Base-by-base conservation (phyloP, 1,140 invertebrate species). In the Tribolium madens region DNA sequence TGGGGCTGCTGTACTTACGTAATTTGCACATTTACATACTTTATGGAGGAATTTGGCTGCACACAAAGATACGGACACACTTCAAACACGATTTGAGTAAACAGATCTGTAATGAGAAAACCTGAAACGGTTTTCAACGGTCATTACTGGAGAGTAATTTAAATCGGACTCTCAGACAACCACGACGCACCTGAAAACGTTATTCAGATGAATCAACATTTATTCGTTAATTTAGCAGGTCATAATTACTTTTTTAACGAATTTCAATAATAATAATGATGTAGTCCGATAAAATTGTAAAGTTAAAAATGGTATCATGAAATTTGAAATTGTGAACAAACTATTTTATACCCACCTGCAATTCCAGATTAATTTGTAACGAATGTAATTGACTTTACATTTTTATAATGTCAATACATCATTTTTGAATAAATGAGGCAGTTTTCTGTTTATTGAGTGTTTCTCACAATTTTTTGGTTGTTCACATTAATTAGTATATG, bases 11-110 rank as follows among this genome's bases (percentile, higher is more conserved):
- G 57, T 31, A 33, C 57, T 64, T 64, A 64, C 57, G 57, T 64
- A 64, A 64, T 64, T 33, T 33, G 21, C 21, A 42, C n/a, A 64
- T 64, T 33, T 64, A 12, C 57, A 64, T 33, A 42, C 12, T 64
- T 64, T 14, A 33, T 33, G 21, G 21, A 64, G 57, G 57, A 64
- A 57, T 33, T 64, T 12, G 3, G 2, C 7, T 4, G 15, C 3
- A 18, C 14, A 57, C 18, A 57, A 57, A 9, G 52, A 10, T 6
- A 14, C 6, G 17, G 15, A 9, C 52, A 9, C 52, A 18, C 10
- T 17, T 21, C 13, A 18, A 33, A 31, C n/a, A 7, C 14, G 57
- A 64, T 33, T 33, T 12, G 12, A 26, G 57, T 64, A 64, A 64
- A 64, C 57, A 64, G 21, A 31, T 1, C 9, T n/a, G n/a, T 33